phyloP scores from a whole-genome alignment of 2,797 vertebrate genomes.

The Gila robusta region DNA sequence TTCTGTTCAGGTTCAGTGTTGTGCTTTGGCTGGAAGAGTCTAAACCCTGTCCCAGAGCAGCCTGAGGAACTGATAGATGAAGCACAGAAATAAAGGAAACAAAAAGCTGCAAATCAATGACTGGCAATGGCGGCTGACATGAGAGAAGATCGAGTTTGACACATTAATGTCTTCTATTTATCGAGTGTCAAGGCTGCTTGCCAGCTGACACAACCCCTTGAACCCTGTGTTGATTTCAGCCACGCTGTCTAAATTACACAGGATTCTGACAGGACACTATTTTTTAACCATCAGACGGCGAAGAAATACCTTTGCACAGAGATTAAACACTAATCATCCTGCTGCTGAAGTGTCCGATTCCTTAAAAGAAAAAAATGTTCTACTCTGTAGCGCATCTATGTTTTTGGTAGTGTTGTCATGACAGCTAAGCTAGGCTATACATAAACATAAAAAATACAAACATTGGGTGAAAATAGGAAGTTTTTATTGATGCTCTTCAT shows the following conservation, averaged over 20 bases:
- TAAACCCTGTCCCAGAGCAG: neutral
- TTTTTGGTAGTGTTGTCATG: neutral
- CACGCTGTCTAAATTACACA: constrained; percentile 36
- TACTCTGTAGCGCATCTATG: neutral
- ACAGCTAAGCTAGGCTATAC: neutral
- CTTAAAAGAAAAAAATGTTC: neutral
- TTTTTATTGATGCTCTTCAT: neutral
- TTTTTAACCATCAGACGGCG: constrained; percentile 7
- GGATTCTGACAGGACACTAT: constrained; percentile 33
- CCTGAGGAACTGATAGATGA: constrained; percentile 1
- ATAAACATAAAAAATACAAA: neutral
- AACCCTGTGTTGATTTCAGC: constrained; percentile 36
- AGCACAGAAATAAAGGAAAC: constrained; percentile 18
- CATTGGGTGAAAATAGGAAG: neutral
- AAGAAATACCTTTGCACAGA: constrained; percentile 33
- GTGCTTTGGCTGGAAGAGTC: neutral
- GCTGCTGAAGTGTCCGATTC: constrained; percentile 7
- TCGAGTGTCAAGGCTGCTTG: constrained; percentile 32
- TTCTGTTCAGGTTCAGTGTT: neutral
- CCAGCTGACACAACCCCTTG: constrained; percentile 21
- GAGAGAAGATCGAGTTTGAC: constrained; percentile 36
- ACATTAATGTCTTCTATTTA: constrained; percentile 22
- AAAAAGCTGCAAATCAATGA: constrained; percentile 27
- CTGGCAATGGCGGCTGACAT: constrained; percentile 4
- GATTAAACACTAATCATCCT: constrained; percentile 4